These are phyloP conservation scores for Beroe forskalii DNA, from an alignment of 37 sponge, comb jelly and placozoan genomes.

Conservation along the genomic window DNA sequence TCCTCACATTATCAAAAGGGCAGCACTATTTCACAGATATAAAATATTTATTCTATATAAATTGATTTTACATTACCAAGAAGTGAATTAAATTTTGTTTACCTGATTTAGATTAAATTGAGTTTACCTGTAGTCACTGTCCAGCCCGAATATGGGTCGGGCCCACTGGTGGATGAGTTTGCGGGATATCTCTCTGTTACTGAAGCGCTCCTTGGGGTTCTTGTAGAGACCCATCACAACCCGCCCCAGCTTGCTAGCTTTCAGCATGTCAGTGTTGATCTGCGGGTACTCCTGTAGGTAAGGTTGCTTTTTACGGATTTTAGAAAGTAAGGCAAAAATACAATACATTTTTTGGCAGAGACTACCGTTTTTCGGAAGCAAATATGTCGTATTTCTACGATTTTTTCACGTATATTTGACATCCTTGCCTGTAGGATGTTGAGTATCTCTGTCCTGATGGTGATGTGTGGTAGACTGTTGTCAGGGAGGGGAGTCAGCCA, in stretches of 20 bases:
- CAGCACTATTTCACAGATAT: no score
- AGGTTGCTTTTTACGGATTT: conserved; percentile 66
- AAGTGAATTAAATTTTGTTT: no score
- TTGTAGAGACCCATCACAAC: conserved; percentile 94
- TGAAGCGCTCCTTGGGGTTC: conserved; percentile 89
- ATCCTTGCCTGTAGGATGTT: no score
- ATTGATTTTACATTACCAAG: no score
- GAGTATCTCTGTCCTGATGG: conserved; percentile 82
- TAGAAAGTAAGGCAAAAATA: conserved; percentile 58
- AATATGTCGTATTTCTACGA: no score
- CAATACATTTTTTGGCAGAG: no score
- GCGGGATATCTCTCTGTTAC: conserved; percentile 85
- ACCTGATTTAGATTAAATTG: no score
- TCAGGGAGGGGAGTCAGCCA: conserved; percentile 98
- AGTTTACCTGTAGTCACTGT: conserved; percentile 84
- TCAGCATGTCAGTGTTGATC: conserved; percentile 76
- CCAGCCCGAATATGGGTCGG: conserved; percentile 94
- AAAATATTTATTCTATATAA: no score
- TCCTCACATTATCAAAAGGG: no score
- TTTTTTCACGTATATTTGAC: no score
- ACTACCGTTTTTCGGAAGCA: no score
- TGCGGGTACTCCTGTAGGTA: conserved; percentile 69
- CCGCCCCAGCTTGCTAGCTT: conserved; percentile 91
- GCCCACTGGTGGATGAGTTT: conserved; percentile 96
- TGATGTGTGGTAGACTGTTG: conserved; percentile 88